Evolutionary conservation across 1,140 invertebrate genomes (phyloP).

Genomic region (Polyergus mexicanus): DNA sequence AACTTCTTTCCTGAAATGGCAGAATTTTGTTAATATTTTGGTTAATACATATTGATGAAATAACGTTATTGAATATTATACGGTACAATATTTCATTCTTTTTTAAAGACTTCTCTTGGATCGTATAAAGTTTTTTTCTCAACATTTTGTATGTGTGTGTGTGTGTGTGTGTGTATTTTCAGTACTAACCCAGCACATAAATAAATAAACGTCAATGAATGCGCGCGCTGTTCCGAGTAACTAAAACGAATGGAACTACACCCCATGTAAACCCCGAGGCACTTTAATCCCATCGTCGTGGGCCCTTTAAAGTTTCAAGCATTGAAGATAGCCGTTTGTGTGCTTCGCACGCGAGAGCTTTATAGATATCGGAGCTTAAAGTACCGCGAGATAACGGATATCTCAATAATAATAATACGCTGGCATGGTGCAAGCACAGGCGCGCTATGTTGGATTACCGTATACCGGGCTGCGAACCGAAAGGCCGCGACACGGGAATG

Average conservation of each 20-base stretch:
- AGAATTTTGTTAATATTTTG: neutral
- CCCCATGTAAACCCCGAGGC: slow-evolving; percentile 16
- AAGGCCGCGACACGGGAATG: slow-evolving; percentile 51
- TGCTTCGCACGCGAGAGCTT: slow-evolving; percentile 42
- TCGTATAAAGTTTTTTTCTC: neutral
- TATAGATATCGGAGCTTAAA: slow-evolving; percentile 60
- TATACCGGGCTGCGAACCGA: slow-evolving; percentile 47
- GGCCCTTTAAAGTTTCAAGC: slow-evolving; percentile 52
- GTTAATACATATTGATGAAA: neutral
- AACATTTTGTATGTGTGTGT: too few species aligned
- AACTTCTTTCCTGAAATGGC: neutral
- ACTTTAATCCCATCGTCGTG: slow-evolving; percentile 49
- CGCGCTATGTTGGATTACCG: slow-evolving; percentile 66
- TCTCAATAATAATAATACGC: slow-evolving; percentile 63
- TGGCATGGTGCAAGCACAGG: slow-evolving; percentile 22
- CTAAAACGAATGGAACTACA: slow-evolving; percentile 29
- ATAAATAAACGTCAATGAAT: slow-evolving; percentile 41
- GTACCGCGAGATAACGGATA: slow-evolving; percentile 61
- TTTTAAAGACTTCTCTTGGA: neutral
- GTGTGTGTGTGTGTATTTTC: neutral
- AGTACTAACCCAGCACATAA: neutral
- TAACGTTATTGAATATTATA: too few species aligned
- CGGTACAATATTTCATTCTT: neutral
- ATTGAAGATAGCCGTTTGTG: slow-evolving; percentile 52
- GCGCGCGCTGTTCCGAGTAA: slow-evolving; percentile 17